Base-by-base conservation (phyloP, 2,797 vertebrate species). In the Urocyon cinereoargenteus region DNA sequence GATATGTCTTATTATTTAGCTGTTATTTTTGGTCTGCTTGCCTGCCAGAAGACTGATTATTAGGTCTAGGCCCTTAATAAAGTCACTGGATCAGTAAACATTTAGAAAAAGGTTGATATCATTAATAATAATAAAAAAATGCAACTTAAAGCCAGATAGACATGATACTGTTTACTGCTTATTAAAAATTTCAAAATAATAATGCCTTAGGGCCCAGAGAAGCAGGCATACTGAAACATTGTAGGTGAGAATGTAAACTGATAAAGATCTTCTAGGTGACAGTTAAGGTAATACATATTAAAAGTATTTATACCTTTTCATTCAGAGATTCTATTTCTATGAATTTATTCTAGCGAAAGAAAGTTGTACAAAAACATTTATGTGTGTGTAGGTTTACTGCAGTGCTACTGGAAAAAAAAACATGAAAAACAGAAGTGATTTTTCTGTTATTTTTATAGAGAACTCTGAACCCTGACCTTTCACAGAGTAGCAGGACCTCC, bases 101-200 rank as follows among this genome's bases (percentile, higher is more conserved):
- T 61, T 90, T 94, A 64, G 49, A 18, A 62, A 88, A 89, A 87
- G 45, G 28, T 91, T 9, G 49, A 0, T 93, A 53, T 95, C 49
- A 16, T 94, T 85, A 77, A 24, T 59, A 81, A 24, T 91, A 45
- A 45, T 31, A 95, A 88, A 96, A 79, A 95, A 95, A 83, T 90
- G 21, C 15, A 73, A n/a, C 31, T 94, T 85, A 62, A 91, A 92
- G 90, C 87, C 45, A 77, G 5, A 40, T 73, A 86, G 45, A 24
- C 12, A 55, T 5, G 78, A 21, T 93, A 86, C 77, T 73, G 12
- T 66, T 28, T 66, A 77, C n/a, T 84, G 36, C n/a, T 82, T 82
- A 77, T 49, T 82, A 92, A 75, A 89, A 24, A 11, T 87, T 93
- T 94, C 57, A 86, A 92, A 81, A 70, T 79, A 86, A 22, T 82